These are phyloP conservation scores for Mimas tiliae DNA, from an alignment of 2,888 invertebrate species.

Conservation along the genomic window DNA sequence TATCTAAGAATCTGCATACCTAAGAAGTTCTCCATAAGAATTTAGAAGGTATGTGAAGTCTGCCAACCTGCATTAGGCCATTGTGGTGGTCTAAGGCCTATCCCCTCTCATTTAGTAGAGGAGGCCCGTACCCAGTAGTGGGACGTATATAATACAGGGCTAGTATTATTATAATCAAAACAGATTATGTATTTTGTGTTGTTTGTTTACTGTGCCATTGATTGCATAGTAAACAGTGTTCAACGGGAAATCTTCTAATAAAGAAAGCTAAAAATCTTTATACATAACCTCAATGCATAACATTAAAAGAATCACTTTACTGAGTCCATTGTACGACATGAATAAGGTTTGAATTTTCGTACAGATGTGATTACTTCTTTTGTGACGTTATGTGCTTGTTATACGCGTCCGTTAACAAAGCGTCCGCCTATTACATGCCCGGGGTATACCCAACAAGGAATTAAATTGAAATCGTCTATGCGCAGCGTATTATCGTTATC, in stretches of 20 bases:
- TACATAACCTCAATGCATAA: neutral
- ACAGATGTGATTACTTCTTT: slow-evolving; percentile 1
- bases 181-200: too few species aligned
- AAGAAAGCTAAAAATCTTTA: neutral
- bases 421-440: slow-evolving; percentile 11
- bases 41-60: too few species aligned
- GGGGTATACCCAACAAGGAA: slow-evolving; percentile 15
- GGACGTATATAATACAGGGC: too few species aligned
- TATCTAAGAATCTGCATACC: too few species aligned
- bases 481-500: slow-evolving; percentile 38
- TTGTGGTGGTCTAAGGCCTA: too few species aligned
- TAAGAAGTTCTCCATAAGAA: too few species aligned
- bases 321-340: neutral
- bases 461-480: slow-evolving; percentile 25
- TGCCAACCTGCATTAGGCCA: too few species aligned
- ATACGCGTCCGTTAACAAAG: slow-evolving; percentile 14
- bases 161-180: too few species aligned
- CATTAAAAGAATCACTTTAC: neutral
- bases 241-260: neutral
- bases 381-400: slow-evolving; percentile 1
- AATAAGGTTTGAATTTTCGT: neutral
- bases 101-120: too few species aligned
- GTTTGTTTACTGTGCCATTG: too few species aligned
- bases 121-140: too few species aligned
- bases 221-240: neutral